Percentiles rank a stretch among this genome's conserved stretches.
Evolutionary conservation across 1,140 invertebrate genomes (phyloP).

Genomic region (Amphibalanus amphitrite): DNA sequence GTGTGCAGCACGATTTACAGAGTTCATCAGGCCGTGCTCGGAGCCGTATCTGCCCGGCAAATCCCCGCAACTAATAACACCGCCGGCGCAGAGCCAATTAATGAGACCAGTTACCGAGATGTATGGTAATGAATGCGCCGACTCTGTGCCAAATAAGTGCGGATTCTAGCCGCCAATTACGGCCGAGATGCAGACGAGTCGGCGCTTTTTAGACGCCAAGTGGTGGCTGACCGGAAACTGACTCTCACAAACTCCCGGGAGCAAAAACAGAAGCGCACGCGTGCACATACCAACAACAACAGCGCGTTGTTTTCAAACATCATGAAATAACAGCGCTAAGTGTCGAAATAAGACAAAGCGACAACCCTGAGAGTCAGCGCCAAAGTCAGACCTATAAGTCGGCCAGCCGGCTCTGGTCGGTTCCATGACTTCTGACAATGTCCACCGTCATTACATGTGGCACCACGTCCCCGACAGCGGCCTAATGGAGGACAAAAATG

Average conservation of each 20-base stretch:
- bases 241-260: not conserved
- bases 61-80: not conserved
- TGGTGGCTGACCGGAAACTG: not conserved
- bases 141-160: not conserved
- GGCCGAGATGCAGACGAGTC: not conserved
- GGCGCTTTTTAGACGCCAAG: not conserved
- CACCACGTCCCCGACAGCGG: not conserved
- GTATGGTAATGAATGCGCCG: slow-evolving; percentile 1
- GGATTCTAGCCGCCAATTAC: not conserved
- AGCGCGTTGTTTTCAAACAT: too few relatives aligned
- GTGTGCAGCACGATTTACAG: not conserved
- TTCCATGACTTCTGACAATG: too few relatives aligned
- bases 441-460: not conserved
- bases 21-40: not conserved
- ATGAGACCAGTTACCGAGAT: not conserved
- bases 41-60: not conserved
- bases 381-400: too few relatives aligned
- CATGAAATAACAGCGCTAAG: not conserved
- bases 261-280: not conserved
- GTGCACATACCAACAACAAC: not conserved
- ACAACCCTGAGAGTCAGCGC: too few relatives aligned
- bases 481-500: not conserved
- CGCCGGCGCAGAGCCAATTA: not conserved
- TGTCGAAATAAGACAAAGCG: not conserved
- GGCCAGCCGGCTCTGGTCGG: too few relatives aligned